Conservation (phyloP, 1,140 invertebrate genomes). For the Euborellia annulipes region DNA sequence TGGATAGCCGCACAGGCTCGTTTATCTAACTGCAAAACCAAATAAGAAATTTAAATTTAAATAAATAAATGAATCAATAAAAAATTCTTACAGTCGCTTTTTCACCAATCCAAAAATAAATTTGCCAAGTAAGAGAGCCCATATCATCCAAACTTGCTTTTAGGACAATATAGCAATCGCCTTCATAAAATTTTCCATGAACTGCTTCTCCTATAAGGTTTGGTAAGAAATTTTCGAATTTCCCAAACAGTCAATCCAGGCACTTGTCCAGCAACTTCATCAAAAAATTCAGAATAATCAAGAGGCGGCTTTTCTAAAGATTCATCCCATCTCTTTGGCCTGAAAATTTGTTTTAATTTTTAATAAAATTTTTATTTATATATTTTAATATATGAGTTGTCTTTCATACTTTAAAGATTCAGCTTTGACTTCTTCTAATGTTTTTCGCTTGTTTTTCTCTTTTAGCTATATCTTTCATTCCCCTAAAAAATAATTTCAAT, state of each 20-base stretch:
- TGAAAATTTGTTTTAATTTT: slow-evolving; percentile 20
- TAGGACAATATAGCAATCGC: slow-evolving; percentile 95
- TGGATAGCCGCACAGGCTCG: slow-evolving; percentile 97
- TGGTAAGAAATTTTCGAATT: slow-evolving; percentile 97
- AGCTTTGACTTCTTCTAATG: slow-evolving; percentile 39
- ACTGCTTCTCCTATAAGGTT: slow-evolving; percentile 81
- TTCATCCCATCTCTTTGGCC: slow-evolving; percentile 84
- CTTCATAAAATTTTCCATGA: slow-evolving; percentile 97
- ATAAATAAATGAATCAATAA: slow-evolving; percentile 2
- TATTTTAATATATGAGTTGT: slow-evolving; percentile 7
- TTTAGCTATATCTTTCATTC: slow-evolving; percentile 97
- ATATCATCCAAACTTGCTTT: slow-evolving; percentile 80
- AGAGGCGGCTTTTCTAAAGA: slow-evolving; percentile 84
- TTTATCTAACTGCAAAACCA: slow-evolving; percentile 67
- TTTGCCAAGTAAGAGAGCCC: slow-evolving; percentile 79
- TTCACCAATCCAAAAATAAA: slow-evolving; percentile 98
- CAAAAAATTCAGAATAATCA: slow-evolving; percentile 99
- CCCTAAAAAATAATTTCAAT: slow-evolving; percentile 29
- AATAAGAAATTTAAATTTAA: slow-evolving; percentile 7
- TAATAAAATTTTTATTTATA: slow-evolving; percentile 11
- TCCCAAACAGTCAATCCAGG: slow-evolving; percentile 86
- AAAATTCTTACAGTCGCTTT: slow-evolving; percentile 67
- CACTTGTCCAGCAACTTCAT: slow-evolving; percentile 88
- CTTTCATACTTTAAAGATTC: slow-evolving; percentile 54
- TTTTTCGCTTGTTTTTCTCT: slow-evolving; percentile 56